Evolutionary conservation across 2,888 invertebrate species (phyloP).

Genomic region (Lycia hirtaria): DNA sequence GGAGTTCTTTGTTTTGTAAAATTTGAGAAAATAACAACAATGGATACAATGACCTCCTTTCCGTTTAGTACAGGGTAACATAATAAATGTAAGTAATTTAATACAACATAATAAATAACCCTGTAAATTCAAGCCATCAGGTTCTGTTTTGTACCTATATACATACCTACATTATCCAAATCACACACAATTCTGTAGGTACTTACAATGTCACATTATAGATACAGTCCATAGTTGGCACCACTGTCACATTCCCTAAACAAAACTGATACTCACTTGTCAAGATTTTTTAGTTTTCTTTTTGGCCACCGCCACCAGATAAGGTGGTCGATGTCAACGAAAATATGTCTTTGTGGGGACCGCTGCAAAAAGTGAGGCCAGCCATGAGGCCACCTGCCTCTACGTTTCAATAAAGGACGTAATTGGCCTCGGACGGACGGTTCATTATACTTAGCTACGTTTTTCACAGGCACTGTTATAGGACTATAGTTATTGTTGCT

Average conservation of each 20-base stretch:
- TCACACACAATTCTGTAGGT: no score
- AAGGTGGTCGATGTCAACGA: not conserved
- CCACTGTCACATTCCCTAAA: not conserved
- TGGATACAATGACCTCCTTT: no score
- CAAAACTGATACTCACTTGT: not conserved
- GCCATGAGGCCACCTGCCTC: conserved; percentile 46
- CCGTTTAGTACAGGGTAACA: no score
- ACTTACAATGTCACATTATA: no score
- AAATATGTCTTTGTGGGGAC: conserved; percentile 16
- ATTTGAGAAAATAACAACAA: no score
- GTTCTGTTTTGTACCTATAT: no score
- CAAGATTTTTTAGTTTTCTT: not conserved
- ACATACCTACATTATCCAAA: no score
- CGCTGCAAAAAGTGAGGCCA: conserved; percentile 56
- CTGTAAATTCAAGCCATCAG: no score
- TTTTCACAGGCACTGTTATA: conserved; percentile 46
- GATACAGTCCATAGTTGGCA: not conserved
- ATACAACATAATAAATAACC: no score
- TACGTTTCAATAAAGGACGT: conserved; percentile 76
- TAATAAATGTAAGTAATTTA: no score
- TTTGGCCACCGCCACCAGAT: not conserved
- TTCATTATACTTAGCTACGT: conserved; percentile 64
- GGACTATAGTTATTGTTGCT: conserved; percentile 14
- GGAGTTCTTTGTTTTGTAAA: no score
- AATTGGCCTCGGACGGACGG: conserved; percentile 70